Percentiles rank a stretch among this genome's conserved stretches.
phyloP scores from a whole-genome alignment of 1,140 invertebrate genomes.

The Grapholita molesta region DNA sequence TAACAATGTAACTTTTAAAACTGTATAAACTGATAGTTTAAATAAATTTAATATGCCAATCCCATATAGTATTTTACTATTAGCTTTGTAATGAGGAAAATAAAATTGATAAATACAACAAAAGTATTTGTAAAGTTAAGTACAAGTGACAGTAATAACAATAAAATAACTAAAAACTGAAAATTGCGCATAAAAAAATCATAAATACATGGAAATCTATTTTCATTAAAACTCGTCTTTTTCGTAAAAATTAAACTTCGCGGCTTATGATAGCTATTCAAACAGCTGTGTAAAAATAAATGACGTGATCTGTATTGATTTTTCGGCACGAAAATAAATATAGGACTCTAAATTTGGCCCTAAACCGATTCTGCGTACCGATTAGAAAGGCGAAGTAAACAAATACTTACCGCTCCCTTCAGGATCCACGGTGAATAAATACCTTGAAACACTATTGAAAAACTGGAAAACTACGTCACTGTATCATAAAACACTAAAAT shows the following conservation, averaged over 20 bases:
- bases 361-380: neutral
- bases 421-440: constrained; percentile 50
- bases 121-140: neutral
- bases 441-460: constrained; percentile 10
- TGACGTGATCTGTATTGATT: neutral
- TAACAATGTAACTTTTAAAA: too few relatives aligned
- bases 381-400: neutral
- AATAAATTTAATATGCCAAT: too few relatives aligned
- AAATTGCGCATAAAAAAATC: neutral
- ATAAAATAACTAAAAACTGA: neutral
- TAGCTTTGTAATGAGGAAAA: too few relatives aligned
- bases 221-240: neutral
- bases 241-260: neutral
- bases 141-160: neutral
- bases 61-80: too few relatives aligned
- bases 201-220: neutral
- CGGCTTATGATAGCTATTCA: neutral
- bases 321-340: neutral
- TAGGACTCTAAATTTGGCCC: neutral
- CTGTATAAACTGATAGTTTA: too few relatives aligned
- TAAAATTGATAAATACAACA: too few relatives aligned
- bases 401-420: constrained; percentile 46
- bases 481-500: neutral
- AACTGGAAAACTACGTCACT: neutral
- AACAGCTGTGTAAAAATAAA: neutral